Conservation (phyloP, 2,797 vertebrate species). For the Yasuhikotakia modesta region DNA sequence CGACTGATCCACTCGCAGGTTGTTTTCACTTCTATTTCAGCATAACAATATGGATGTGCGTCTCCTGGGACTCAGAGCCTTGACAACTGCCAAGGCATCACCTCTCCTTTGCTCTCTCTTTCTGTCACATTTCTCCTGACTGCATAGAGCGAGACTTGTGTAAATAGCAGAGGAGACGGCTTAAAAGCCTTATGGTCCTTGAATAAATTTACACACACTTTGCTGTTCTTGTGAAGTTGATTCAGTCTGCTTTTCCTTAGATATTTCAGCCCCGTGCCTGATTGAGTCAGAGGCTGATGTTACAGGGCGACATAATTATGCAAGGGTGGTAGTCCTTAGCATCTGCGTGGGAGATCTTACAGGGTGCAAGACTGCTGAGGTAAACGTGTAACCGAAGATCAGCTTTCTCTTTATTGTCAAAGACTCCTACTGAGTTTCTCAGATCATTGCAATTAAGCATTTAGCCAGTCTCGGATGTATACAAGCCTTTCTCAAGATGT, state of each 20-base stretch:
- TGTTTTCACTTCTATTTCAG: constrained; percentile 50
- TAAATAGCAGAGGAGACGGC: constrained; percentile 53
- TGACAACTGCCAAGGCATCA: constrained; percentile 54
- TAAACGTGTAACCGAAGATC: too few relatives aligned
- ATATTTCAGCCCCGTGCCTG: constrained; percentile 5
- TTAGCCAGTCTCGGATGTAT: too few relatives aligned
- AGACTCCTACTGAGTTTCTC: too few relatives aligned
- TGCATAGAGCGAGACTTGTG: constrained; percentile 34
- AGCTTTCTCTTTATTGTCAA: too few relatives aligned
- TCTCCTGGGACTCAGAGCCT: constrained; percentile 39
- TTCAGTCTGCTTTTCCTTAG: constrained; percentile 49
- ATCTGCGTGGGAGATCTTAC: neutral
- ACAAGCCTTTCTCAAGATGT: too few relatives aligned
- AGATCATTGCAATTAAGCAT: too few relatives aligned
- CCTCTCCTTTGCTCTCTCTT: constrained; percentile 4
- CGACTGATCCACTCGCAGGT: constrained; percentile 25
- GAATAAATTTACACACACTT: constrained; percentile 56
- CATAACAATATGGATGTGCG: constrained; percentile 51
- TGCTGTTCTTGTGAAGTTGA: constrained; percentile 43
- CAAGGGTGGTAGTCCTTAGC: constrained; percentile 12
- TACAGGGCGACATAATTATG: constrained; percentile 14
- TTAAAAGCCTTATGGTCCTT: constrained; percentile 51
- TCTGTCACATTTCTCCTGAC: constrained; percentile 35
- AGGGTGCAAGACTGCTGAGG: too few relatives aligned
- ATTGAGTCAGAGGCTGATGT: constrained; percentile 3